Evolutionary conservation across 2,113 vertebrate species (phyloP).

Genomic region (Indri indri): DNA sequence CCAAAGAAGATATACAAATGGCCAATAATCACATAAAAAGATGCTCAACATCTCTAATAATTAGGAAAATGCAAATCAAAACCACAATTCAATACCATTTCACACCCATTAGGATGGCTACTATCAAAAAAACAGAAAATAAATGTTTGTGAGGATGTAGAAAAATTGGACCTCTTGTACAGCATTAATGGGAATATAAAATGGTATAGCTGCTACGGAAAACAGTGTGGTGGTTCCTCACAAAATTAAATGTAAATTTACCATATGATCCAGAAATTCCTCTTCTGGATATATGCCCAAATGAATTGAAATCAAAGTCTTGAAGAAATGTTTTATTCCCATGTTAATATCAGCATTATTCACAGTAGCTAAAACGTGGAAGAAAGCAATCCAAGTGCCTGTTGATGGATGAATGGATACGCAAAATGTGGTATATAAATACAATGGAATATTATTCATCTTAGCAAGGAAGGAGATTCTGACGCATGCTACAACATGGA

Average conservation of each 20-base stretch:
- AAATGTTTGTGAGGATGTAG: background rate
- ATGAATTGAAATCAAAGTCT: background rate
- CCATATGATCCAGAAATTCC: background rate
- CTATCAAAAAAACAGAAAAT: background rate
- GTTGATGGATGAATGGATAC: background rate
- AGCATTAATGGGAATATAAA: background rate
- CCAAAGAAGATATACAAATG: background rate
- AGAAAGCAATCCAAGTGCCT: background rate
- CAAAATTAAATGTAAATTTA: background rate
- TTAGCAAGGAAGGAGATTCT: background rate
- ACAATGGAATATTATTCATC: background rate
- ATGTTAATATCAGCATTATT: background rate
- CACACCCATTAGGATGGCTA: background rate
- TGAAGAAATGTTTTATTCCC: background rate
- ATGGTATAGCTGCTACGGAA: background rate
- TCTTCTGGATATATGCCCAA: background rate
- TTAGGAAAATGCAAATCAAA: background rate
- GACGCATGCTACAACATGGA: background rate
- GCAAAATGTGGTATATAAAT: background rate
- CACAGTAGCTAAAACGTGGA: background rate
- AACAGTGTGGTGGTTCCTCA: background rate
- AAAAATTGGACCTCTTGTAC: background rate
- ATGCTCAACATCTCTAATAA: background rate
- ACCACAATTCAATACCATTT: background rate
- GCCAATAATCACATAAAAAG: background rate